Evolutionary conservation across 2,888 invertebrate species (phyloP), one percentile per base, ranked within the genome.

Genomic region (Sipha maydis): DNA sequence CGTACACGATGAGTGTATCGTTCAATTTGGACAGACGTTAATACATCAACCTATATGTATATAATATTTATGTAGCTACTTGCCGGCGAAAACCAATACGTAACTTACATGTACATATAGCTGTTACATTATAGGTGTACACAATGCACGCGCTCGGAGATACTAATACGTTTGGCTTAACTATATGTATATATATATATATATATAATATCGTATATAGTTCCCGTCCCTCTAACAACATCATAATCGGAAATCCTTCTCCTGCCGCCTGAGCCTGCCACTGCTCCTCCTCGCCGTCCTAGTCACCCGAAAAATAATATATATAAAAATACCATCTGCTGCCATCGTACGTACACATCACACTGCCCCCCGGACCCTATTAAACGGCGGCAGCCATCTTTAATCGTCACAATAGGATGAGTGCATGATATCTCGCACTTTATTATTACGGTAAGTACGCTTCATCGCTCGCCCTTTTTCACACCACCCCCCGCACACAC

Each of bases 381-480:
- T 86, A 90, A 90, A 89, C 89, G 86, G 82, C 77, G 90, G 90
- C 90, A 89, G 90, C 90, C 90, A 90, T 90, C 89, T 90, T 90
- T 90, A 90, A 90, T 90, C 90, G 90, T 90, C 89, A 90, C 90
- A 90, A 90, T 90, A 90, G 90, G 90, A 90, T 90, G 90, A 90
- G 88, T 82, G 88, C 82, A 90, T 90, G 90, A 90, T 90, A 90
- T 90, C 90, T 90, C 90, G 90, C 89, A 90, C 90, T 90, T 90
- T 89, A 90, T 90, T 90, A 90, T 89, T 90, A 88, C 88, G 88
- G 88, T 88, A 88, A 88, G 82, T 82, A 88, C 88, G 88, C 75
- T 82, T 73, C 82, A 75, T 76, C 34, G 82, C 80, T 88, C 88
- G 88, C 80, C 88, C 88, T 82, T 80, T 73, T 88, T 88, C 82